Base-by-base conservation (phyloP, 2,888 invertebrate genomes). In the Amphipoea oculea region DNA sequence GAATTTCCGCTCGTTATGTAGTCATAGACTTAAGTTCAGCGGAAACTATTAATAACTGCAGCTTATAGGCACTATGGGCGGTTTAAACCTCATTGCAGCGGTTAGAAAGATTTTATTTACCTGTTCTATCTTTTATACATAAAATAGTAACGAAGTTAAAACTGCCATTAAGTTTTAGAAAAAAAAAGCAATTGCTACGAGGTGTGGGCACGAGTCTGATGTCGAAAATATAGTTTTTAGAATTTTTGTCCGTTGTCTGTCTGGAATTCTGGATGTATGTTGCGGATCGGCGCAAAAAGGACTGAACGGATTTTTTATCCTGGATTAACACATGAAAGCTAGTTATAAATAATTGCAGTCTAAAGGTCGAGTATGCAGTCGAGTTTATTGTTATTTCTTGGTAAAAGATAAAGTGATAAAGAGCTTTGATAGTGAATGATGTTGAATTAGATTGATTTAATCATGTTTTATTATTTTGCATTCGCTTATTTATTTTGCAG, bases 311-410 rank as follows among this genome's bases (percentile, higher is more conserved):
- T 57, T 57, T 23, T 11, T 9, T 57, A 57, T 23, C 57, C 9
- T 57, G 11, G n/a, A 11, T n/a, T n/a, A 54, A 54, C 20, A 4
- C 23, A 40, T 40, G 40, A 1, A 57, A 57, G 23, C 57, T 57
- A 57, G 57, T 1, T n/a, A 23, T 62, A 40, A n/a, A 36, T 75
- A 48, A 73, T 75, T 54, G 20, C 12, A 7, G 68, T 79, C 12
- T 51, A 63, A 74, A 68, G 71, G 36, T 75, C 4, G 11, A 29
- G n/a, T 69, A 23, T 29, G 12, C 48, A 40, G 11, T 65, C 0
- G 3, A 29, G 11, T 54, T 71, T 51, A 71, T 72, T 79, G 67
- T 51, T 65, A 54, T 78, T 83, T 68, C 74, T 54, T 45, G n/a
- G n/a, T 63, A 83, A 75, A 29, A 42, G 40, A 69, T 79, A 65